Evolutionary conservation across 2,797 vertebrate species (phyloP).

Genomic region (Pseudomugil gertrudae): DNA sequence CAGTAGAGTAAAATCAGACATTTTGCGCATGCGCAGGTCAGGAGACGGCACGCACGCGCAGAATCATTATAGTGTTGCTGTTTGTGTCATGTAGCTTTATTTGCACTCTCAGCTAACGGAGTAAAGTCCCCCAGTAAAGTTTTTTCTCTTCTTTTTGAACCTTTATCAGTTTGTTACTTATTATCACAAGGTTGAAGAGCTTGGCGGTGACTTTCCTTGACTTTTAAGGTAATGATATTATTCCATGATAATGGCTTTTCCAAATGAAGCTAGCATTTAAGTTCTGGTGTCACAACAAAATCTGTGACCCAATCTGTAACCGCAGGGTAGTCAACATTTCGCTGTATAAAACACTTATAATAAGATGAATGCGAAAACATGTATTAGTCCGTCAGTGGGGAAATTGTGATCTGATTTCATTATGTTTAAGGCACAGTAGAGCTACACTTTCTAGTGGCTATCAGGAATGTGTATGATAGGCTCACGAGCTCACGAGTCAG

Average conservation of each 20-base stretch:
- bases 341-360: too few relatives aligned
- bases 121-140: background rate
- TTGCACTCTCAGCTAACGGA: background rate
- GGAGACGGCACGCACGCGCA: background rate
- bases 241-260: rapidly evolving
- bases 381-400: too few relatives aligned
- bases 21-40: background rate
- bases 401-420: too few relatives aligned
- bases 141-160: background rate
- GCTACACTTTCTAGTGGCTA: too few relatives aligned
- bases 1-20: too few relatives aligned
- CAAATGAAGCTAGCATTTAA: background rate
- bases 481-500: too few relatives aligned
- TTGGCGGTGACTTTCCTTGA: background rate
- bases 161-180: background rate
- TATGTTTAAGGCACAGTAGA: too few relatives aligned
- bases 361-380: too few relatives aligned
- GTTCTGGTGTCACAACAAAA: too few relatives aligned
- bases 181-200: background rate
- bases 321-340: too few relatives aligned
- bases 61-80: background rate
- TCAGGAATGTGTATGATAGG: too few relatives aligned
- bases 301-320: too few relatives aligned
- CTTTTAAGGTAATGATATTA: constrained; percentile 9
- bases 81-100: background rate